A percentile compares a stretch with the other conserved stretches of the same genome.
Conservation (phyloP, 2,888 invertebrate genomes). For the Agapostemon virescens region DNA sequence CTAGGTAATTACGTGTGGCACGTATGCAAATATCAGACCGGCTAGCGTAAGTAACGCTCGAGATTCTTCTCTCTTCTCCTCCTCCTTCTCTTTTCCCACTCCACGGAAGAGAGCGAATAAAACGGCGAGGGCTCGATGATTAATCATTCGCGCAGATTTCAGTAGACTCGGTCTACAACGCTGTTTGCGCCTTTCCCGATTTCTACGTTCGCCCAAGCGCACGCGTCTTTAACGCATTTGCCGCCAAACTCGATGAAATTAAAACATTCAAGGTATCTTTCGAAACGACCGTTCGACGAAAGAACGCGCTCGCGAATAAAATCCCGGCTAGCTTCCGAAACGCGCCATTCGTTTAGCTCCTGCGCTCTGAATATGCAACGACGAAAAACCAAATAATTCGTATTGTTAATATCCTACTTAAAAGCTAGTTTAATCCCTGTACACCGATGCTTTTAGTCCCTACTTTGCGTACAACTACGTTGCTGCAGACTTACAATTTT, state of each 20-base stretch:
- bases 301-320: neutral
- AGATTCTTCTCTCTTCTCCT: neutral
- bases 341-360: neutral
- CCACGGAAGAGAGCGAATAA: neutral
- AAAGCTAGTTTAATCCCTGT: neutral
- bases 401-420: neutral
- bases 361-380: neutral
- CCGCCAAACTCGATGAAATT: no score
- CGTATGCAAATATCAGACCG: constrained; percentile 32
- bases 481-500: neutral
- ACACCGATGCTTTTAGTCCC: neutral
- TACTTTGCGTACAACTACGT: neutral
- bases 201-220: neutral
- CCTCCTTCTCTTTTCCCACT: no score
- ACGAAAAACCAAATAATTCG: neutral
- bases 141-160: neutral
- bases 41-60: neutral
- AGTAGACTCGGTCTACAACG: neutral
- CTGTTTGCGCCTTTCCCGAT: neutral
- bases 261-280: no score
- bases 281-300: no score
- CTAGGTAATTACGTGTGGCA: constrained; percentile 43
- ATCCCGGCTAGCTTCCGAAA: neutral
- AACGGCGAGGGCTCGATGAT: neutral
- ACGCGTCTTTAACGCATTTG: no score